These are phyloP conservation scores for Eira barbara DNA, from an alignment of 2,113 vertebrate species.

Conservation along the genomic window DNA sequence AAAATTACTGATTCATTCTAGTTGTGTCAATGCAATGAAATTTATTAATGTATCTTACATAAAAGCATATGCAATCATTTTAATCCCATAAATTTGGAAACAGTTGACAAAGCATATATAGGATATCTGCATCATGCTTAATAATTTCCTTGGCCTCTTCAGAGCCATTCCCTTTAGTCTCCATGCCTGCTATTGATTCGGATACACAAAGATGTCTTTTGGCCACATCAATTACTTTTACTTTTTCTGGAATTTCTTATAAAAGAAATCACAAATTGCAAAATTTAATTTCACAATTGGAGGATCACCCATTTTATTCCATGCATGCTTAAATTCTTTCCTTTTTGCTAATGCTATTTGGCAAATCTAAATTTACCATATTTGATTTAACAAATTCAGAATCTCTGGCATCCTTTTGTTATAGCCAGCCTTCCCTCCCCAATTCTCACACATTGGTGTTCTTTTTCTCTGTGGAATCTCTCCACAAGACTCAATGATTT, in stretches of 20 bases:
- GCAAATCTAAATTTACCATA: neutral
- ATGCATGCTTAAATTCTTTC: neutral
- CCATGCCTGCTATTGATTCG: neutral
- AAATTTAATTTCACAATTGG: neutral
- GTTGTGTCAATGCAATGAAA: neutral
- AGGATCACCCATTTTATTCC: neutral
- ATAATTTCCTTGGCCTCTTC: neutral
- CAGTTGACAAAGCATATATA: neutral
- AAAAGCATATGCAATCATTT: neutral
- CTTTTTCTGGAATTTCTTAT: neutral
- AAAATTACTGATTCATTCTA: neutral
- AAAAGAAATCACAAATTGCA: neutral
- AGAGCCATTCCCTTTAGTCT: accelerated
- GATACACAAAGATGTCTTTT: neutral
- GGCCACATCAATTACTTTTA: neutral
- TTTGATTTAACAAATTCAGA: neutral
- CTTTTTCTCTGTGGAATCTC: neutral
- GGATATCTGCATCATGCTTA: neutral
- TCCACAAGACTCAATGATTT: neutral
- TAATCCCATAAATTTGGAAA: neutral
- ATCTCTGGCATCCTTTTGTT: neutral
- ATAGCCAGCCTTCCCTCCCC: neutral
- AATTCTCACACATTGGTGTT: neutral
- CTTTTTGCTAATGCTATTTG: neutral
- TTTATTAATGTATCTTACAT: neutral